These are phyloP conservation scores for Masticophis lateralis DNA, from an alignment of 2,797 vertebrate genomes.

Conservation along the genomic window DNA sequence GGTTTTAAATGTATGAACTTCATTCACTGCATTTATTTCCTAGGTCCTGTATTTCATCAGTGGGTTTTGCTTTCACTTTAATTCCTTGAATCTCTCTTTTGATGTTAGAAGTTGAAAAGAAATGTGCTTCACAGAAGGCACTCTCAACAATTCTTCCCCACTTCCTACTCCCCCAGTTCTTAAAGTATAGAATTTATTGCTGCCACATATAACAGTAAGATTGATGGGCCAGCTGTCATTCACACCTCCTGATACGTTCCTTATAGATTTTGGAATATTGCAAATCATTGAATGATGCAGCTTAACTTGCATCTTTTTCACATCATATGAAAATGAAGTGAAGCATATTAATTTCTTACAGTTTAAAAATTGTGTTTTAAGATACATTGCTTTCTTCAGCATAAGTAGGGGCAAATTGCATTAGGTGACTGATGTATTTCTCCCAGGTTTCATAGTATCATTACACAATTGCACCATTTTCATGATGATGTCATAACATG, in stretches of 20 bases:
- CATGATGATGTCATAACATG: background rate
- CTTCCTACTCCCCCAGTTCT: background rate
- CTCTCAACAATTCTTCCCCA: background rate
- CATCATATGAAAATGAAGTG: background rate
- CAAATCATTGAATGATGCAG: background rate
- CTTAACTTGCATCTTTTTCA: background rate
- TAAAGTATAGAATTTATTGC: slow-evolving; percentile 1
- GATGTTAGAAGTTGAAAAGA: slow-evolving; percentile 20
- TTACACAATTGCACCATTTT: background rate
- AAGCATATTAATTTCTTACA: background rate
- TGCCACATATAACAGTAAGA: background rate
- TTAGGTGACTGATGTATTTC: background rate
- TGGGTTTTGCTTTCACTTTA: slow-evolving; percentile 6
- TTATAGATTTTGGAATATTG: background rate
- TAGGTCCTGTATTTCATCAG: slow-evolving; percentile 16
- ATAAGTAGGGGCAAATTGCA: background rate
- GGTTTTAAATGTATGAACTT: background rate
- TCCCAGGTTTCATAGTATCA: background rate
- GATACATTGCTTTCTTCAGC: background rate
- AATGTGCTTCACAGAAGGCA: slow-evolving; percentile 10
- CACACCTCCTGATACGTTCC: background rate
- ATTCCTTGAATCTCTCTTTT: slow-evolving; percentile 20
- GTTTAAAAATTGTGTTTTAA: background rate
- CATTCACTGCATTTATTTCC: background rate
- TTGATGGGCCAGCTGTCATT: slow-evolving; percentile 6